Conservation (phyloP, 2,113 vertebrate genomes). For the Trichechus manatus region DNA sequence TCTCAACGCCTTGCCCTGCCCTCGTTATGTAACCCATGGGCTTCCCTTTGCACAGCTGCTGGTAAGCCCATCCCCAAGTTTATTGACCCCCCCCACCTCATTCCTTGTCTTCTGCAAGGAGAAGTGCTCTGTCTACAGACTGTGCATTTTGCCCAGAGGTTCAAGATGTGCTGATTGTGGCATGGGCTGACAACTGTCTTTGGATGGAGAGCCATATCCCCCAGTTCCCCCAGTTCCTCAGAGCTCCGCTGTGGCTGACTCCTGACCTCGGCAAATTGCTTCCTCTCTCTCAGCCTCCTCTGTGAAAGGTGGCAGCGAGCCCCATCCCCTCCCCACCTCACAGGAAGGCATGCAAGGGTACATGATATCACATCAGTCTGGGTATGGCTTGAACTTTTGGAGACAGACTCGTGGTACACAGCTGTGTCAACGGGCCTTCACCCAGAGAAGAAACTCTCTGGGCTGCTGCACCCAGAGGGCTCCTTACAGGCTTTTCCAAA, state of each 20-base stretch:
- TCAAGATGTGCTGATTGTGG: not conserved
- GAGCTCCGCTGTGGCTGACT: not conserved
- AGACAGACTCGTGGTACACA: not conserved
- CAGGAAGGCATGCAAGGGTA: not conserved
- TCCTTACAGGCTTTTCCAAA: not conserved
- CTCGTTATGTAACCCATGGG: not conserved
- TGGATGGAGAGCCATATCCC: not conserved
- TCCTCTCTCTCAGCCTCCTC: not conserved
- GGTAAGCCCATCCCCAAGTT: not conserved
- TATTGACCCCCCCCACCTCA: not conserved
- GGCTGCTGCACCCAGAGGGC: not conserved
- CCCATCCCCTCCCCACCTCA: not conserved
- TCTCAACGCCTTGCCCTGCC: not conserved
- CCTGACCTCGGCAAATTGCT: not conserved
- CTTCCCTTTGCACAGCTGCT: not conserved
- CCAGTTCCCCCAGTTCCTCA: not conserved
- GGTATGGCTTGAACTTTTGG: not conserved
- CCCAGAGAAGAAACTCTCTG: not conserved
- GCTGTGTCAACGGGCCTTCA: not conserved
- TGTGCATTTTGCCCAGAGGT: not conserved
- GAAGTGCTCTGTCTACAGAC: not conserved
- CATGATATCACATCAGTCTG: not conserved
- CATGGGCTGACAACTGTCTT: not conserved
- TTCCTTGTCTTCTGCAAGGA: conserved; percentile 25
- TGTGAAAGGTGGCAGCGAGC: not conserved